Base-by-base conservation (phyloP, 2,888 invertebrate species). In the Thalpophila matura region DNA sequence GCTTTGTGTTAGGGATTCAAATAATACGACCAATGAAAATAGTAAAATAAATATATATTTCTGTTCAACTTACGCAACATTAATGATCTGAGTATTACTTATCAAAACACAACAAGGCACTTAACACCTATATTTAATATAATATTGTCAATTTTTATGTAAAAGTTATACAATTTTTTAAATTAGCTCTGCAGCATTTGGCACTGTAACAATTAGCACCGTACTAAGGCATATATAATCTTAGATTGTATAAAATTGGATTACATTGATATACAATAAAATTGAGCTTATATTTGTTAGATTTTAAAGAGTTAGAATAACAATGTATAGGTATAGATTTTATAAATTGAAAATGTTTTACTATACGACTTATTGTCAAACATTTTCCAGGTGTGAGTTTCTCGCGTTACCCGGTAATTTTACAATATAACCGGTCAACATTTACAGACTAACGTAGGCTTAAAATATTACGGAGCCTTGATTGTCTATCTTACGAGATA, bases 31-130 rank as follows among this genome's bases (percentile, higher is more conserved):
- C 86, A 92, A 90, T 94, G 95, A 94, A 95, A 95, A 95, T 95
- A 95, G 94, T 94, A 94, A 95, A 94, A 94, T 94, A 95, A 89
- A 94, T 89, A 93, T 94, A 91, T 94, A 94, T 93, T 93, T 89
- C 88, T 85, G 90, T 86, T 91, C 86, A 92, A 92, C 91, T 89
- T 88, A 86, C 88, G 87, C 90, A 91, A 91, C 89, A 91, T 91
- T 88, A 87, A 87, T 87, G 77, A 73, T 89, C 84, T 91, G 93
- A 94, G 93, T 94, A 94, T 93, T 83, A 82, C 76, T 66, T 81
- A 80, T 70, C 74, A 79, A 88, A 87, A 91, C 86, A 92, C 87
- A 90, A 92, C 91, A 91, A 92, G 91, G 90, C 90, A 89, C 91
- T 86, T 87, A 83, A 61, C 77, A 83, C 68, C 79, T 79, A 74